Base-by-base conservation (phyloP, 2,888 invertebrate genomes). In the Sipha maydis region DNA sequence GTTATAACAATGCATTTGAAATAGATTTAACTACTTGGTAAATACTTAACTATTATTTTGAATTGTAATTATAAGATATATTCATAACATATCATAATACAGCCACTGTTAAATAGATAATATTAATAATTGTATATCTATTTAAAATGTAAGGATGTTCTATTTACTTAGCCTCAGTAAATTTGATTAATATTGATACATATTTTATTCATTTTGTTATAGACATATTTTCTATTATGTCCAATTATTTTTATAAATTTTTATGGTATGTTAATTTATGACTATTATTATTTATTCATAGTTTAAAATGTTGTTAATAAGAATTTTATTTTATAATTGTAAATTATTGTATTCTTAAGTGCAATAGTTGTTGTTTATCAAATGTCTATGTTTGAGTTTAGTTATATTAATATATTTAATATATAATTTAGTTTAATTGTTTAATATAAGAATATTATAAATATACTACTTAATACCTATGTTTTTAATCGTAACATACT, bases 261-360 rank as follows among this genome's bases (percentile, higher is more conserved):
- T 76, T 41, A 76, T n/a, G 25, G 5, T 69, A 82, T 82, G 38
- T 82, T 82, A 82, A 28, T 82, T 71, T 82, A 48, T 31, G 31
- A 21, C 61, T 61, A 14, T 76, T 61, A 14, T 61, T 84, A 84
- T 61, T 76, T 61, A 31, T 48, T 14, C 48, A 48, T 67, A 77
- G 7, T 48, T 25, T 67, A 31, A 19, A 61, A 77, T 54, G 14
- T 67, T 84, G 41, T 48, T 77, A 77, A 79, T 86, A 69, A 85
- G 31, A 48, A 14, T 17, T 71, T 38, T 28, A 86, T 86, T 79
- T 79, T 77, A 85, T 48, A n/a, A n/a, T 31, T n/a, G 8, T 69
- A 54, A 69, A 85, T 14, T 11, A 48, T n/a, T 54, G 31, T 79
- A 84, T 85, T 73, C 11, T 31, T 76, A 41, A 34, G 19, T 34